Evolutionary conservation across 2,888 invertebrate genomes (phyloP).

Genomic region (Tridacna gigas): DNA sequence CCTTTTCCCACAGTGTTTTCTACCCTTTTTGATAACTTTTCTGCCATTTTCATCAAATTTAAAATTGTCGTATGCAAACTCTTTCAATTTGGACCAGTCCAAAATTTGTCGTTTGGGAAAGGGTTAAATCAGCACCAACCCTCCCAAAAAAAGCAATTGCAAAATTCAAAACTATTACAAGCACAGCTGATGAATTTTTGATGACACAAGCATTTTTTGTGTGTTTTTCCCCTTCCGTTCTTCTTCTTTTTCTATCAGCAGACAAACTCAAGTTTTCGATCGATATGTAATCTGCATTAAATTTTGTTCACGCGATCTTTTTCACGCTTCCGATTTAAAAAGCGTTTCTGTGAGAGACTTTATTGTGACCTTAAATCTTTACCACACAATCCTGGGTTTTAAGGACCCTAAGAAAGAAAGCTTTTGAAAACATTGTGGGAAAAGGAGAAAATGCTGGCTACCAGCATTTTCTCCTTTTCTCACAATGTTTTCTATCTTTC

Average conservation of each 20-base stretch:
- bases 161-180: conserved; percentile 10
- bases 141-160: neutral
- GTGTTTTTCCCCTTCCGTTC: neutral
- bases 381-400: too few species aligned
- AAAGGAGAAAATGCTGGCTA: neutral
- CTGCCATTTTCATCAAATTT: neutral
- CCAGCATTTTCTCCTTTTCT: neutral
- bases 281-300: neutral
- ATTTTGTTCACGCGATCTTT: conserved; percentile 8
- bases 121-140: too few species aligned
- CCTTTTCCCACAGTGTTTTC: neutral
- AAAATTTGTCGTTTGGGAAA: too few species aligned
- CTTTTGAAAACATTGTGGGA: neutral
- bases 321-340: conserved; percentile 12
- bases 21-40: neutral
- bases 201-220: conserved; percentile 7
- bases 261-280: neutral
- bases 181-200: conserved; percentile 3
- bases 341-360: too few species aligned
- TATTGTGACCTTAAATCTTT: too few species aligned
- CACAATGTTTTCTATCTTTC: neutral
- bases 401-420: neutral
- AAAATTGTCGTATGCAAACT: too few species aligned
- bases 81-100: too few species aligned
- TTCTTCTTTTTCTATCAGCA: neutral